Evolutionary conservation across 2,888 invertebrate genomes (phyloP).

Genomic region (Leistus spinibarbis): DNA sequence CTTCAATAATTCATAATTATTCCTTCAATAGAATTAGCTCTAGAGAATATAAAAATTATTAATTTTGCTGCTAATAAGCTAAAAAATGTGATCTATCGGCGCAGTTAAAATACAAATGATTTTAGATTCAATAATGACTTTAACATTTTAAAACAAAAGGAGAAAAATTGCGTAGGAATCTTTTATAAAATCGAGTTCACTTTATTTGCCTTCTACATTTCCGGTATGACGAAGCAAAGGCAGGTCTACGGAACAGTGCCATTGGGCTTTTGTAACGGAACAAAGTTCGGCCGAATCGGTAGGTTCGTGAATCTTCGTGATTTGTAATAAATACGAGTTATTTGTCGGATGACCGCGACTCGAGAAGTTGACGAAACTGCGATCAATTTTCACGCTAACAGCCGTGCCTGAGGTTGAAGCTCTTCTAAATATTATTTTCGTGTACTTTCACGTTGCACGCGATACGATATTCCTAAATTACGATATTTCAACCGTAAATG

Average conservation of each 20-base stretch:
- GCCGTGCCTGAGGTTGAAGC: constrained; percentile 21
- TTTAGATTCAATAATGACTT: background rate
- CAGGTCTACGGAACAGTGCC: background rate
- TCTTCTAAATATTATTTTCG: constrained; percentile 21
- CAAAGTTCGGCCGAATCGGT: background rate
- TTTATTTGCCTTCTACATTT: background rate
- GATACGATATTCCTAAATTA: background rate
- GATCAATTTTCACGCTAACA: constrained; percentile 26
- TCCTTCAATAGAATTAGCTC: too few species aligned
- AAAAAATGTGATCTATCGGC: too few species aligned
- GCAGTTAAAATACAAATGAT: too few species aligned
- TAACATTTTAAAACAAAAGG: background rate
- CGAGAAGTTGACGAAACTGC: constrained; percentile 21
- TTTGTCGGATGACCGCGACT: constrained; percentile 30
- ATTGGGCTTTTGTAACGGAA: background rate
- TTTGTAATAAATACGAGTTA: constrained; percentile 37
- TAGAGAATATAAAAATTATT: too few species aligned
- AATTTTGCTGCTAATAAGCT: too few species aligned
- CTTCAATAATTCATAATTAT: too few species aligned
- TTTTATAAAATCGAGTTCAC: background rate
- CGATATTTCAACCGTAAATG: background rate
- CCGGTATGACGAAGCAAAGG: background rate
- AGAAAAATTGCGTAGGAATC: background rate
- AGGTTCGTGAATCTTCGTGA: constrained; percentile 9
- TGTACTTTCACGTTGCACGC: background rate